Percentiles rank a stretch among this genome's conserved stretches.
Evolutionary conservation across 2,113 vertebrate species (phyloP).

Genomic region (Hippocampus comes): DNA sequence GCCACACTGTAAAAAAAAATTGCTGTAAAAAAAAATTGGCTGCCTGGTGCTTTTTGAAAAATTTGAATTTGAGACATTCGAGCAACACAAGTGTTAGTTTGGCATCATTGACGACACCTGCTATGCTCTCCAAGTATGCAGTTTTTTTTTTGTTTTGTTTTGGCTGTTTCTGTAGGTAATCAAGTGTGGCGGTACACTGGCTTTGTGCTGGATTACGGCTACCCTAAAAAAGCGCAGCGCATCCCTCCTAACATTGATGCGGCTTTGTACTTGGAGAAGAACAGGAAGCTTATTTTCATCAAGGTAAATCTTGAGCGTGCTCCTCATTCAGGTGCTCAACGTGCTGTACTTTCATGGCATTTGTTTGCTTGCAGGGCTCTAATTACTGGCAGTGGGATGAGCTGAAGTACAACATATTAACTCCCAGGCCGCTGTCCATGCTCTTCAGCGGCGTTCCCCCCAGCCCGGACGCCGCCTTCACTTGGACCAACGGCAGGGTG

Average conservation of each 20-base stretch:
- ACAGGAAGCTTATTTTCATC: constrained; percentile 84
- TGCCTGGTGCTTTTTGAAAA: too few species aligned
- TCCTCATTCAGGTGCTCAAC: neutral
- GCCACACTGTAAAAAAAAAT: too few species aligned
- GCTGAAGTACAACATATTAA: constrained; percentile 67
- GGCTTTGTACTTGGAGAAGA: constrained; percentile 79
- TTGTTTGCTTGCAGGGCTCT: constrained; percentile 54
- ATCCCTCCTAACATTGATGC: constrained; percentile 78
- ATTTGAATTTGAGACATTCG: too few species aligned
- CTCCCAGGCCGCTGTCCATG: constrained; percentile 75
- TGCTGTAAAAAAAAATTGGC: too few species aligned
- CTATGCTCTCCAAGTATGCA: neutral
- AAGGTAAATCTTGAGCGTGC: constrained; percentile 72
- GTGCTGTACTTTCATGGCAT: neutral
- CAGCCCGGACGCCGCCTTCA: constrained; percentile 74
- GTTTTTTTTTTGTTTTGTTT: neutral
- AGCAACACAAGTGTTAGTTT: neutral
- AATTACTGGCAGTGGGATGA: constrained; percentile 85
- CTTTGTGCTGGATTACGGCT: constrained; percentile 77
- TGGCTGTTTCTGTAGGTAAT: constrained; percentile 63
- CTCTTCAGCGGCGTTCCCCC: constrained; percentile 76
- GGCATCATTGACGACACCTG: neutral
- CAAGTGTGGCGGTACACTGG: constrained; percentile 80
- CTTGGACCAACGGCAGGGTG: constrained; percentile 79
- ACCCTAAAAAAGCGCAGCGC: constrained; percentile 77